Percentiles rank a stretch among this genome's conserved stretches.
Evolutionary conservation across 2,113 vertebrate species (phyloP).

Genomic region (Macquaria ambigua): DNA sequence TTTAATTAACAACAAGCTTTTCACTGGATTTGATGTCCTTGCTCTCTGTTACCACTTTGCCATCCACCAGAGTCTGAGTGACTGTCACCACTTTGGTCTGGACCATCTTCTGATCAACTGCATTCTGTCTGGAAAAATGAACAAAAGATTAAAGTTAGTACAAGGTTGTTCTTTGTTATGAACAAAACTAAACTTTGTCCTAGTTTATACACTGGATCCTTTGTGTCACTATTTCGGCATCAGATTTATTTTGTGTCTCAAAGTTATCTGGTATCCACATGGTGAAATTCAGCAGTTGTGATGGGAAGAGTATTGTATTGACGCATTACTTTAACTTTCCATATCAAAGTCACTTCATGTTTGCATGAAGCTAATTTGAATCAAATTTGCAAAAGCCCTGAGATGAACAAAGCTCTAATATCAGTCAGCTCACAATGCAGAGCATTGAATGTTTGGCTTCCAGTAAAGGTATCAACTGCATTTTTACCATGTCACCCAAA

Average conservation of each 20-base stretch:
- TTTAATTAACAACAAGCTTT: background rate
- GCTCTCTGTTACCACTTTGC: conserved; percentile 77
- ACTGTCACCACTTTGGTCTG: conserved; percentile 72
- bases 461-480: background rate
- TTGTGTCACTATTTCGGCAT: background rate
- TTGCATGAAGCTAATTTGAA: conserved; percentile 66
- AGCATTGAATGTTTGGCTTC: background rate
- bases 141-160: background rate
- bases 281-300: conserved; percentile 13
- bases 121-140: conserved; percentile 60
- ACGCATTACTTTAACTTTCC: conserved; percentile 11
- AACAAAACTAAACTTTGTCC: background rate
- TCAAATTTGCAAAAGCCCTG: conserved; percentile 48
- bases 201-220: background rate
- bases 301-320: background rate
- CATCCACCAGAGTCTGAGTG: conserved; percentile 76
- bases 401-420: conserved; percentile 1
- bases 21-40: conserved; percentile 58
- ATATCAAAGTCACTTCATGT: conserved; percentile 24
- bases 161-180: background rate
- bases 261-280: background rate
- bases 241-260: background rate
- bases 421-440: background rate
- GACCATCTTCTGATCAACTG: conserved; percentile 24
- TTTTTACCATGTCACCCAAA: background rate